phyloP scores from a whole-genome alignment of 1,140 invertebrate species.

The Formica exsecta region DNA sequence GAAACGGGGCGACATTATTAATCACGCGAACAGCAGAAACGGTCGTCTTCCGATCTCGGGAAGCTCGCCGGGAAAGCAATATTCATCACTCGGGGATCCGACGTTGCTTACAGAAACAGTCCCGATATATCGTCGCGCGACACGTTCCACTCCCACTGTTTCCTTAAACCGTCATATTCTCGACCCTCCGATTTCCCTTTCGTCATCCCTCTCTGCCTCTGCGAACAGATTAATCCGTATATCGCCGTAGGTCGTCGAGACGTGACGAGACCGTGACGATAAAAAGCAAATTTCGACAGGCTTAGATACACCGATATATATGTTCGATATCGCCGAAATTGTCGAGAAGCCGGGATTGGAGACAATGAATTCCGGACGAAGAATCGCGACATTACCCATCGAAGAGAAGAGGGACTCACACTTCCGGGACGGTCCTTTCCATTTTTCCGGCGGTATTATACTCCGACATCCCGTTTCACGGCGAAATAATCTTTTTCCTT shows the following conservation, averaged over 20 bases:
- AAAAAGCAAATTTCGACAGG: slow-evolving; percentile 8
- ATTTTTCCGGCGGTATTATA: slow-evolving; percentile 50
- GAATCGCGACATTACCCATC: not conserved
- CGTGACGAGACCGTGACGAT: not conserved
- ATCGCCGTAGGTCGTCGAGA: not conserved
- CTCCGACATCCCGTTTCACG: slow-evolving; percentile 43
- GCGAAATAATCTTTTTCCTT: slow-evolving; percentile 35
- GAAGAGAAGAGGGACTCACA: not conserved
- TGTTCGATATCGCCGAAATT: not conserved
- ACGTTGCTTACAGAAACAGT: slow-evolving; percentile 41
- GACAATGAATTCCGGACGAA: not conserved
- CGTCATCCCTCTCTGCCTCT: not conserved
- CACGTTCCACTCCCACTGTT: slow-evolving; percentile 17
- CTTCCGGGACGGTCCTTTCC: slow-evolving; percentile 7
- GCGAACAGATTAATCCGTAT: slow-evolving; percentile 23
- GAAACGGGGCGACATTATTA: slow-evolving; percentile 31
- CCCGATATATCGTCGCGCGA: slow-evolving; percentile 44
- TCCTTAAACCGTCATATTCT: slow-evolving; percentile 55
- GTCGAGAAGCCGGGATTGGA: not conserved
- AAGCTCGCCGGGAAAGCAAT: slow-evolving; percentile 47
- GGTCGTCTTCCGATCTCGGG: slow-evolving; percentile 37
- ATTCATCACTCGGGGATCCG: slow-evolving; percentile 47
- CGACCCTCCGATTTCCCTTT: not conserved
- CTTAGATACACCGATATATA: not conserved
- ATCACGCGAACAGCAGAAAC: slow-evolving; percentile 37